Evolutionary conservation across 2,888 invertebrate species (phyloP), one percentile per base, ranked within the genome.

Genomic region (Micropterix aruncella): DNA sequence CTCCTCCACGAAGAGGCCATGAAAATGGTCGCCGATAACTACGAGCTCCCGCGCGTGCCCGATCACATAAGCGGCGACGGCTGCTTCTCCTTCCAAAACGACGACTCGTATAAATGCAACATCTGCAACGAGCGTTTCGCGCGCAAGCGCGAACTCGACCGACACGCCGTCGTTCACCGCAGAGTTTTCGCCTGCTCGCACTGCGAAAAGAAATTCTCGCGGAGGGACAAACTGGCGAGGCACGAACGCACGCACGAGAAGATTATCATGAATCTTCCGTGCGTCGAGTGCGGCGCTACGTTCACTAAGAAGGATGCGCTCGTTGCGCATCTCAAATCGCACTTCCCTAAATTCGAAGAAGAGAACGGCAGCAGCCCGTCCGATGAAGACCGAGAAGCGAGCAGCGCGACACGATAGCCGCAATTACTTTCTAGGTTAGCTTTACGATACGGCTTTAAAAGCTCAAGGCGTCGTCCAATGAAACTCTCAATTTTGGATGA

Each of bases 41-140:
- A 62, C 59, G 72, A 73, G 27, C 56, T 71, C 40, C 71, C 73
- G 1, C 58, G 67, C 52, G 66, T 72, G 12, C 71, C 71, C 44
- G 73, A 73, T 50, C 73, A 72, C 46, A 72, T 73, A 48, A 59
- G 66, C 36, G 71, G 71, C 9, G 70, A 70, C 52, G 60, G 65
- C 46, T 68, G 66, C 54, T 70, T 71, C 51, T 57, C 62, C 37
- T 66, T 61, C 50, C 61, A 47, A 37, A 46, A 61, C 57, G 59
- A 63, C 12, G 36, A 16, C 38, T 16, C 16, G 4, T 78, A 78
- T 55, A 70, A 70, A 46, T 84, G 83, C 55, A 72, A 73, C 50
- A 68, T 79, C 40, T 84, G 83, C 56, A 74, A 71, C 43, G 81
- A 80, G 56, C 71, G 77, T 4, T 84, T 84, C 55, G 66, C 78